A percentile compares a stretch with the other conserved stretches of the same genome.
phyloP scores from a whole-genome alignment of 2,797 vertebrate species.

The Adrianichthys oophorus region DNA sequence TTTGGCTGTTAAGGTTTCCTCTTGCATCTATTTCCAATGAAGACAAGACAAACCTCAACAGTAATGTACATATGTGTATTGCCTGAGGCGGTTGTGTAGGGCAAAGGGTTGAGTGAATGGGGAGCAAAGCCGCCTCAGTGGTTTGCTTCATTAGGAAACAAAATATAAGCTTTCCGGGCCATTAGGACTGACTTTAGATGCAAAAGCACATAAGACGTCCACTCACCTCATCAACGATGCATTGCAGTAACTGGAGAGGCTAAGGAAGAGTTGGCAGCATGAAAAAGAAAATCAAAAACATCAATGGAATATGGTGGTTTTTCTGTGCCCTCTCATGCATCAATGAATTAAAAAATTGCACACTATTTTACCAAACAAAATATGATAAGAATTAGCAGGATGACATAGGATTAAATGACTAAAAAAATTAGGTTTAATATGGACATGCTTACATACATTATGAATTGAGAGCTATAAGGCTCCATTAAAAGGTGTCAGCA shows the following conservation, averaged over 20 bases:
- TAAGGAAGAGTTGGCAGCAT: conserved; percentile 70
- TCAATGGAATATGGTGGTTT: too few relatives aligned
- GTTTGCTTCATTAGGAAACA: conserved; percentile 99
- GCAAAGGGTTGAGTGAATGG: conserved; percentile 89
- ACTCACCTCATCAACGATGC: conserved; percentile 99
- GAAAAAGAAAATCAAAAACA: too few relatives aligned
- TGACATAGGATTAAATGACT: too few relatives aligned
- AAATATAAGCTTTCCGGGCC: conserved; percentile 97
- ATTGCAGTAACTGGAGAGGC: conserved; percentile 99
- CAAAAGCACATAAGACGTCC: conserved; percentile 98
- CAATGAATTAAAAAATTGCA: too few relatives aligned
- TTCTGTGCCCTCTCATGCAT: too few relatives aligned
- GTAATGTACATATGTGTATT: conserved; percentile 66
- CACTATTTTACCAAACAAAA: too few relatives aligned
- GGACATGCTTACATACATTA: too few relatives aligned
- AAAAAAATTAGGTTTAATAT: too few relatives aligned
- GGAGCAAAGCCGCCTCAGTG: conserved; percentile 83
- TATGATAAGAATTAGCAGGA: too few relatives aligned
- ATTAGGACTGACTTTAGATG: conserved; percentile 99
- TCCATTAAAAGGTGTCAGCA: too few relatives aligned
- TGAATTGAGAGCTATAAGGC: too few relatives aligned
- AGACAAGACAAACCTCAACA: conserved; percentile 60
- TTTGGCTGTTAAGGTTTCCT: conserved; percentile 13
- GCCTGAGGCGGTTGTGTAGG: conserved; percentile 66
- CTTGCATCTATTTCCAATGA: conserved; percentile 42